A percentile compares a stretch with the other conserved stretches of the same genome.
Conservation (phyloP, 1,140 invertebrate genomes). For the Eupristina koningsbergeri region DNA sequence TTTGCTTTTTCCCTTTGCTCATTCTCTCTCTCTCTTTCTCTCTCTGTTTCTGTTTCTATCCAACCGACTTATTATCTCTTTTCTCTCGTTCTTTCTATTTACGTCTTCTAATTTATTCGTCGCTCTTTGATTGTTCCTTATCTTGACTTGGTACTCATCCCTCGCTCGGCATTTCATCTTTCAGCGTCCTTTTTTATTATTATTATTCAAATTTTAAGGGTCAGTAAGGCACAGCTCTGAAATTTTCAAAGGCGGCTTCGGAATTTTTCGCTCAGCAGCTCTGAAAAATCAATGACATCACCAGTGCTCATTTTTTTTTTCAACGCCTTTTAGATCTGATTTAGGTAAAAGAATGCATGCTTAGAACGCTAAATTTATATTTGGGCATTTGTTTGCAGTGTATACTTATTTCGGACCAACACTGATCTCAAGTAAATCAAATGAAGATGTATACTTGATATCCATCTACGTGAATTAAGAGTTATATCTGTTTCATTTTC, state of each 20-base stretch:
- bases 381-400: neutral
- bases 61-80: slow-evolving; percentile 27
- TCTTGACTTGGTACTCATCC: slow-evolving; percentile 10
- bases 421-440: neutral
- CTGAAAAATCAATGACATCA: too few relatives aligned
- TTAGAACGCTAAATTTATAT: neutral
- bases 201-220: slow-evolving; percentile 24
- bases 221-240: neutral
- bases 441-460: slow-evolving; percentile 1
- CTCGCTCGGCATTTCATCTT: neutral
- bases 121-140: slow-evolving; percentile 39
- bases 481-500: neutral
- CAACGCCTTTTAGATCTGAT: neutral
- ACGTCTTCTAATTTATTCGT: slow-evolving; percentile 45
- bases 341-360: too few relatives aligned
- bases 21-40: neutral
- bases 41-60: slow-evolving; percentile 11
- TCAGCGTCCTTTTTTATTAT: neutral
- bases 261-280: neutral
- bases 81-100: slow-evolving; percentile 36
- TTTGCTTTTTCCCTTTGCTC: neutral
- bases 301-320: neutral
- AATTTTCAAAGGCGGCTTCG: neutral
- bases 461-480: neutral
- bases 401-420: slow-evolving; percentile 15